These are phyloP conservation scores for Globicephala melas DNA, from an alignment of 2,113 vertebrate genomes.

Conservation along the genomic window DNA sequence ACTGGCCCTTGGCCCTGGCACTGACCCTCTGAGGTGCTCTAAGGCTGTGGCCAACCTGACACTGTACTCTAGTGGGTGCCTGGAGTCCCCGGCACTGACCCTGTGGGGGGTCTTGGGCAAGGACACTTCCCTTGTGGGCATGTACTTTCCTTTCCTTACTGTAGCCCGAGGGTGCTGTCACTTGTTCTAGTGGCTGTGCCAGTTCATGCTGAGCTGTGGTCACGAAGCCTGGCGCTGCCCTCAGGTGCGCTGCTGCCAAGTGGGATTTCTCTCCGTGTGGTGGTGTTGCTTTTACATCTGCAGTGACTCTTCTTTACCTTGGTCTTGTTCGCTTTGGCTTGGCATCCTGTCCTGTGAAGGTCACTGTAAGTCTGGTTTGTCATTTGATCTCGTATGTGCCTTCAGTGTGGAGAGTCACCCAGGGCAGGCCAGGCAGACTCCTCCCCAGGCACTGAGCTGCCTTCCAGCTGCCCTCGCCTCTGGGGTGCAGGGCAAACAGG, in stretches of 20 bases:
- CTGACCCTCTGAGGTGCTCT: neutral
- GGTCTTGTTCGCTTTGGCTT: neutral
- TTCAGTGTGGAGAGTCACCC: neutral
- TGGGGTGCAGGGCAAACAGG: neutral
- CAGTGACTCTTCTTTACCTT: neutral
- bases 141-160: neutral
- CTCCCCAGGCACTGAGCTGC: neutral
- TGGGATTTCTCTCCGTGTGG: neutral
- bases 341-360: neutral
- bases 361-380: neutral
- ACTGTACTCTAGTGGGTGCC: neutral
- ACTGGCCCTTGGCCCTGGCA: neutral
- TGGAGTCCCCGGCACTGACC: neutral
- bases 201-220: neutral
- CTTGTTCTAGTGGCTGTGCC: neutral
- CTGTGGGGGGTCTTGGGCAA: neutral
- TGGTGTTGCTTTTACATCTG: neutral
- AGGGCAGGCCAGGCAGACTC: neutral
- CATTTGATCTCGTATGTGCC: neutral
- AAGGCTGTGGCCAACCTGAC: neutral
- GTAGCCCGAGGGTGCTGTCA: neutral
- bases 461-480: neutral
- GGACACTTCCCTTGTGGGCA: neutral
- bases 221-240: neutral
- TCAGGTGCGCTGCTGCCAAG: neutral